These are phyloP conservation scores for Conchocele bisecta DNA, from an alignment of 2,888 invertebrate genomes.

Conservation along the genomic window DNA sequence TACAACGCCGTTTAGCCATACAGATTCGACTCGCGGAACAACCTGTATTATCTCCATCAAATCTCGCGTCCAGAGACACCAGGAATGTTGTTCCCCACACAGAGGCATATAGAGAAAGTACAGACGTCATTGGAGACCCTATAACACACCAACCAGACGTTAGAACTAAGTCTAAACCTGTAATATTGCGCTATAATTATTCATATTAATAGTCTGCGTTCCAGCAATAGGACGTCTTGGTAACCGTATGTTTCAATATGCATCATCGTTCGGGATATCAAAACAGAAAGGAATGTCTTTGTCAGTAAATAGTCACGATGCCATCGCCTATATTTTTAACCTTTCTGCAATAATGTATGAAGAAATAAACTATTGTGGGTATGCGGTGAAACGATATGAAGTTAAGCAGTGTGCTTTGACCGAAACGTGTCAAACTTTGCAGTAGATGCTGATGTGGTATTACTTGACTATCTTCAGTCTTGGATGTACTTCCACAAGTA, in stretches of 20 bases:
- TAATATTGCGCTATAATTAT: no score
- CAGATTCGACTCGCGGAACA: no score
- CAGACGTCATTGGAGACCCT: no score
- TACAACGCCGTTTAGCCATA: no score
- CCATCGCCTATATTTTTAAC: slow-evolving; percentile 37
- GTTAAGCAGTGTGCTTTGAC: slow-evolving; percentile 54
- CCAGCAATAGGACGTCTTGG: slow-evolving; percentile 64
- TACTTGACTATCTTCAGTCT: slow-evolving; percentile 55
- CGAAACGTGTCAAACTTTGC: slow-evolving; percentile 27
- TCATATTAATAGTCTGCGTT: no score
- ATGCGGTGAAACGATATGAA: slow-evolving; percentile 31
- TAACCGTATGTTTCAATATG: no score
- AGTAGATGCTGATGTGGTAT: background rate
- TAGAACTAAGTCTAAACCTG: no score
- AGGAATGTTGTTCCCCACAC: no score
- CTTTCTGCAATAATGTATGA: slow-evolving; percentile 22
- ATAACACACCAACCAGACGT: no score
- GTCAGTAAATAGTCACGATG: slow-evolving; percentile 19
- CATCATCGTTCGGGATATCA: slow-evolving; percentile 61
- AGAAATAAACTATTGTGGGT: slow-evolving; percentile 31
- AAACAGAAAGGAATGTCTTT: slow-evolving; percentile 39
- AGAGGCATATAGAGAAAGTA: no score
- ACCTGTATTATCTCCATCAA: no score
- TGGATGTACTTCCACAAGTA: slow-evolving; percentile 59
- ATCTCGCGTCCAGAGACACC: no score